phyloP scores from a whole-genome alignment of 2,113 vertebrate species.

The Tympanuchus pallidicinctus region DNA sequence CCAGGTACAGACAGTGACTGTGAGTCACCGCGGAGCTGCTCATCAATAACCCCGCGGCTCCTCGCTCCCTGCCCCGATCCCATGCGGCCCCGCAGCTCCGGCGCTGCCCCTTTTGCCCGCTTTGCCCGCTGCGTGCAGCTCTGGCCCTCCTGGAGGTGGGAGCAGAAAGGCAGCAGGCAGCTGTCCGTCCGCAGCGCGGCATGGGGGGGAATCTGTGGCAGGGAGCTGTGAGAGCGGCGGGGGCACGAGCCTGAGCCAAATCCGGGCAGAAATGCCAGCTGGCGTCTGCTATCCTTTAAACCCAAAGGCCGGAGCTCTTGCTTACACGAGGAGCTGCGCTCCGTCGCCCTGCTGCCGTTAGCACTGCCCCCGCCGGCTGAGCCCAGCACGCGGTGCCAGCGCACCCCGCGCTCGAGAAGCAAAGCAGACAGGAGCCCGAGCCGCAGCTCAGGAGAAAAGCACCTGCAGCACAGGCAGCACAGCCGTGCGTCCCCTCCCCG shows the following conservation, averaged over 20 bases:
- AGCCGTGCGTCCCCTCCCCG: neutral
- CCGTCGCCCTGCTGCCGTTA: neutral
- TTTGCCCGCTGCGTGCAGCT: rapidly evolving
- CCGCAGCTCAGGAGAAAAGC: neutral
- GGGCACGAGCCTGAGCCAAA: neutral
- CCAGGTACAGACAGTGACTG: constrained; percentile 1
- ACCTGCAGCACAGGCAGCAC: neutral
- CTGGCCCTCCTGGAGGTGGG: neutral
- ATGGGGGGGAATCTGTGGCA: neutral
- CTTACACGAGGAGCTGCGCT: neutral
- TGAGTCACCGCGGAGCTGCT: constrained; percentile 27
- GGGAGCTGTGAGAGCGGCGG: neutral
- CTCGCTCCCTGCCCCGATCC: neutral
- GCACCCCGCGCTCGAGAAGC: neutral
- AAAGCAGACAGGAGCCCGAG: neutral
- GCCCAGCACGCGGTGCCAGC: neutral
- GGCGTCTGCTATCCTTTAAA: neutral
- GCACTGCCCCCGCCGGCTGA: neutral
- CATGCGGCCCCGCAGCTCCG: neutral
- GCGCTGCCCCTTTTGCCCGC: neutral
- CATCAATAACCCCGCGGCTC: neutral
- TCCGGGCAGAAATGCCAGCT: neutral
- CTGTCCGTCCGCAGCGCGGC: neutral
- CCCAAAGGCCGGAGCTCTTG: neutral
- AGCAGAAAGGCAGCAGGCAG: rapidly evolving